Percentiles rank a stretch among this genome's conserved stretches.
Conservation (phyloP, 2,888 invertebrate species). For the Tetrapedia diversipes region DNA sequence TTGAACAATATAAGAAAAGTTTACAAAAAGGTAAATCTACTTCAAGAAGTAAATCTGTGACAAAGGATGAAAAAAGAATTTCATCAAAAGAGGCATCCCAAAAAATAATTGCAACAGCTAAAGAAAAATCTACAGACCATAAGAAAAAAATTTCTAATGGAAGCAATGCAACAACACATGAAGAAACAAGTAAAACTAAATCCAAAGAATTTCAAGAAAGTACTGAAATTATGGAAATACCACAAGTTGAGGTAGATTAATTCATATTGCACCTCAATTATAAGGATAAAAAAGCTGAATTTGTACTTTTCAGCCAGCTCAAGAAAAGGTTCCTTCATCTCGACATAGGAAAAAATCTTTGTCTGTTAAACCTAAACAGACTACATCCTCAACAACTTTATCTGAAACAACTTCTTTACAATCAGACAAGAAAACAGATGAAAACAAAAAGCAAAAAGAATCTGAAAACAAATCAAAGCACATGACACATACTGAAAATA, state of each 20-base stretch:
- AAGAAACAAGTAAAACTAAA: conserved; percentile 42
- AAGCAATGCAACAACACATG: conserved; percentile 32
- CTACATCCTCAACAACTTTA: conserved; percentile 12
- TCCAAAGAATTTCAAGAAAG: conserved; percentile 34
- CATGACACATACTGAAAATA: conserved; percentile 16
- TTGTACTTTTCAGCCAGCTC: conserved; percentile 48
- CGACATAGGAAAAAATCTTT: conserved; percentile 54
- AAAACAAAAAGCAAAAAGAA: conserved; percentile 48
- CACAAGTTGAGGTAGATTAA: conserved; percentile 51
- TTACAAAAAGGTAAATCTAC: conserved; percentile 60
- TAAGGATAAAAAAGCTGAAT: background rate
- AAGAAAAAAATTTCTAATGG: conserved; percentile 52
- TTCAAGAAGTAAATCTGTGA: conserved; percentile 51
- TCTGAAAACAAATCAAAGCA: conserved; percentile 47
- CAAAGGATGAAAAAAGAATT: conserved; percentile 61
- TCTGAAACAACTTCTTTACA: conserved; percentile 21
- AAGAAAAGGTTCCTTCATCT: conserved; percentile 57
- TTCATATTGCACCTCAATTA: background rate
- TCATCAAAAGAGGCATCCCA: conserved; percentile 55
- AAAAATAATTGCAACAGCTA: conserved; percentile 25
- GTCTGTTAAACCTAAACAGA: conserved; percentile 53
- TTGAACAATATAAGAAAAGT: conserved; percentile 81
- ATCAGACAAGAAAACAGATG: conserved; percentile 44
- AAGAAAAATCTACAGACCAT: conserved; percentile 34
- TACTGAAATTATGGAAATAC: conserved; percentile 28